Percentiles rank a stretch among this genome's conserved stretches.
These are phyloP conservation scores for Corydoras sp. DNA, from an alignment of 2,113 vertebrate genomes.

Conservation along the genomic window DNA sequence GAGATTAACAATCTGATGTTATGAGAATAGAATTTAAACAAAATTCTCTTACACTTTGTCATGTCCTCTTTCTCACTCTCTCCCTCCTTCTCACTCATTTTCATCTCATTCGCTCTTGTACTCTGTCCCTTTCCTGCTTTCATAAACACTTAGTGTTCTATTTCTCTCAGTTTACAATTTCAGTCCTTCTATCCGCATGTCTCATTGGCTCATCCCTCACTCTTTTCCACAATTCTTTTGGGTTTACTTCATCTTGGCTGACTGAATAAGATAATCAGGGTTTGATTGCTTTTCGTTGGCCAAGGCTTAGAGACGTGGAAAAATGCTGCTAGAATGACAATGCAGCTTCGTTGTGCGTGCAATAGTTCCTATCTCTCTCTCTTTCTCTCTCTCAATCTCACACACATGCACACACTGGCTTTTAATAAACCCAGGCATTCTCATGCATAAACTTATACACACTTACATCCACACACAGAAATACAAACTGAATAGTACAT, in stretches of 20 bases:
- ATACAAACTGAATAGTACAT: too few relatives aligned
- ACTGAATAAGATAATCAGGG: constrained; percentile 25
- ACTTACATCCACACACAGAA: too few relatives aligned
- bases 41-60: constrained; percentile 11
- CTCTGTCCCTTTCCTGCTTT: not conserved
- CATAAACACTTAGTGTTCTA: not conserved
- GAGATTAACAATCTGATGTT: constrained; percentile 66
- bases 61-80: not conserved
- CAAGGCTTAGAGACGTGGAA: constrained; percentile 18
- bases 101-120: too few relatives aligned
- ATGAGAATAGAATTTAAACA: constrained; percentile 63
- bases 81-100: not conserved
- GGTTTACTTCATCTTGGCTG: constrained; percentile 49
- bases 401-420: constrained; percentile 21
- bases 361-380: not conserved
- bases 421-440: too few relatives aligned
- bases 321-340: constrained; percentile 20
- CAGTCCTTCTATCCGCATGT: not conserved
- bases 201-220: not conserved
- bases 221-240: constrained; percentile 34
- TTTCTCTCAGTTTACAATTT: constrained; percentile 8
- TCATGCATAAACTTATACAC: too few relatives aligned
- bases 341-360: constrained; percentile 33
- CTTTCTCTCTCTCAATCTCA: constrained; percentile 20
- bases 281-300: constrained; percentile 34